phyloP scores from a whole-genome alignment of 2,888 invertebrate species.

The Meganola albula region DNA sequence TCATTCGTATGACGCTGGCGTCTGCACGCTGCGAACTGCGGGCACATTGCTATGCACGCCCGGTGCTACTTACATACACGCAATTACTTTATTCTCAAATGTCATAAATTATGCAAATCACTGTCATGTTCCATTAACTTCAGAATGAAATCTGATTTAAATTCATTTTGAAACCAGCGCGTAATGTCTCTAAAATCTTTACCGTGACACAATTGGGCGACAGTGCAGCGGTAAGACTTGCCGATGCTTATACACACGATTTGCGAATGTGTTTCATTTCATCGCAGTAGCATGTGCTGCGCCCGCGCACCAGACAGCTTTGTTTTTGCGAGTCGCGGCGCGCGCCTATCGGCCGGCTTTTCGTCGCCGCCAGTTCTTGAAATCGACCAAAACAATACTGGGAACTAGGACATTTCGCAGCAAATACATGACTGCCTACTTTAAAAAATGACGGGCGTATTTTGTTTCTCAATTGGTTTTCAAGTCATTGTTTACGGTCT shows the following conservation, averaged over 20 bases:
- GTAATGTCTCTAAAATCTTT: neutral
- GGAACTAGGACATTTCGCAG: conserved; percentile 58
- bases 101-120: conserved; percentile 23
- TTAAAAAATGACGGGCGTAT: conserved; percentile 25
- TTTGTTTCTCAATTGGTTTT: conserved; percentile 23
- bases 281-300: conserved; percentile 39
- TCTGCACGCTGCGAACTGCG: conserved; percentile 38
- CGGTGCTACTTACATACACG: conserved; percentile 34
- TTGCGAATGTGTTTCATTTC: conserved; percentile 29
- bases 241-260: conserved; percentile 27
- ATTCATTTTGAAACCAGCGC: conserved; percentile 2
- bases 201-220: conserved; percentile 20
- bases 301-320: conserved; percentile 50
- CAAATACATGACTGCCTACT: conserved; percentile 31
- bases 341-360: conserved; percentile 49
- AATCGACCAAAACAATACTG: conserved; percentile 58
- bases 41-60: conserved; percentile 62
- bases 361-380: conserved; percentile 52
- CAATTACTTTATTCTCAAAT: conserved; percentile 57
- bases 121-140: too few relatives aligned
- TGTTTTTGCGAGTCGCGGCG: conserved; percentile 70
- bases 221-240: conserved; percentile 28
- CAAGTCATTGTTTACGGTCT: conserved; percentile 9
- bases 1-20: conserved; percentile 71
- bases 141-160: neutral